Evolutionary conservation across 2,113 vertebrate species (phyloP).

Genomic region (Silurus glanis): DNA sequence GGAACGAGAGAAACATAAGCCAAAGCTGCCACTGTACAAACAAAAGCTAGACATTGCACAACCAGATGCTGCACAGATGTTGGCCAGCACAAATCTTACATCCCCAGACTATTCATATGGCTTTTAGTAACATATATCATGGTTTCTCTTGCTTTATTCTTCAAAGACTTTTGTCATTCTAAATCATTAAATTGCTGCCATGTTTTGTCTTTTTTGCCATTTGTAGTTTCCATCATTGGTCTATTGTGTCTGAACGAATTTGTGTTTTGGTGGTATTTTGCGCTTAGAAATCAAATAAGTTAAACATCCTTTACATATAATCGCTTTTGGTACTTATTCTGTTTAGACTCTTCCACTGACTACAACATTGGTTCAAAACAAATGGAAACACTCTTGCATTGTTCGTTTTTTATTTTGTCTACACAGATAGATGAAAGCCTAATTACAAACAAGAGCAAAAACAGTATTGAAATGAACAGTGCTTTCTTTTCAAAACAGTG

Average conservation of each 20-base stretch:
- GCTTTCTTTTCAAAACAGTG: not conserved
- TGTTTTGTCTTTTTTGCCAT: conserved; percentile 25
- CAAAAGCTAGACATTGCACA: conserved; percentile 44
- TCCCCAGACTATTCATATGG: conserved; percentile 10
- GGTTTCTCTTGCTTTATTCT: not conserved
- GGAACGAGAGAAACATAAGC: conserved; percentile 28
- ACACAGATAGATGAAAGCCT: not conserved
- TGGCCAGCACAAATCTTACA: conserved; percentile 15
- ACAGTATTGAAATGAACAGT: not conserved
- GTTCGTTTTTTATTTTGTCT: conserved; percentile 9
- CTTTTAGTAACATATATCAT: conserved; percentile 29
- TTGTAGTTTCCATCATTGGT: not conserved
- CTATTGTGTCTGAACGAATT: conserved; percentile 5
- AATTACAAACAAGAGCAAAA: not conserved
- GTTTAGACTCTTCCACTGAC: not conserved
- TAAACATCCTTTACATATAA: not conserved
- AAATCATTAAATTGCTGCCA: not conserved
- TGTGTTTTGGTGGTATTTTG: conserved; percentile 12
- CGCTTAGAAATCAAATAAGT: not conserved
- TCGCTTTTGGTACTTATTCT: not conserved
- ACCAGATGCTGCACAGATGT: conserved; percentile 50
- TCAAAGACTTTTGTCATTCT: not conserved
- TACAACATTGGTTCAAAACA: not conserved
- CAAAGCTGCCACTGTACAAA: conserved; percentile 43
- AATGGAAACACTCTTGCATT: not conserved